These are phyloP conservation scores for Amphipyra berbera DNA, from an alignment of 2,888 invertebrate genomes.

Conservation along the genomic window DNA sequence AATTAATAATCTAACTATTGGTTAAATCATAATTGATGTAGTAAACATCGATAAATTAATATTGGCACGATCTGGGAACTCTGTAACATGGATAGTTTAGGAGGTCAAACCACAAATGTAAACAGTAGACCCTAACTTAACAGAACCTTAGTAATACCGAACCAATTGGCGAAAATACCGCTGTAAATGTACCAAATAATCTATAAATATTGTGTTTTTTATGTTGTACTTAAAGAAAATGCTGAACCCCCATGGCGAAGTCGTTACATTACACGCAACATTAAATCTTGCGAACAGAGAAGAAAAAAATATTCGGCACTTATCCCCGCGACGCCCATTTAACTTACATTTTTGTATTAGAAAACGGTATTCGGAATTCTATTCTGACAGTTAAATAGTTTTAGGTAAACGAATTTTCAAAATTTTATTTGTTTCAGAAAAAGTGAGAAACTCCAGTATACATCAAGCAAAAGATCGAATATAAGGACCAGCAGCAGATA, in stretches of 20 bases:
- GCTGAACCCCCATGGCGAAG: constrained; percentile 62
- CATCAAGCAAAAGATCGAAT: too few species aligned
- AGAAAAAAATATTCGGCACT: constrained; percentile 68
- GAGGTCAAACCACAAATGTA: not conserved
- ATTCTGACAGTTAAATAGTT: constrained; percentile 19
- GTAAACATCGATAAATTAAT: constrained; percentile 1
- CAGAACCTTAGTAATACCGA: not conserved
- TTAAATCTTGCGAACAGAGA: constrained; percentile 68
- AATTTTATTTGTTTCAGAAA: not conserved
- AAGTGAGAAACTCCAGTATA: too few species aligned
- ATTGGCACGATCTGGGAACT: too few species aligned
- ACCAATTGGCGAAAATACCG: constrained; percentile 11
- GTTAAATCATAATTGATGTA: not conserved
- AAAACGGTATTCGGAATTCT: constrained; percentile 48
- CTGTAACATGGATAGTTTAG: not conserved
- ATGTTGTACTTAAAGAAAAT: constrained; percentile 61
- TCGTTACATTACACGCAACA: constrained; percentile 76
- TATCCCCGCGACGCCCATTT: constrained; percentile 58
- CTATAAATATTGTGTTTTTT: constrained; percentile 37
- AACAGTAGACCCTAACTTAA: not conserved
- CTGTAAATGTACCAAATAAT: constrained; percentile 25
- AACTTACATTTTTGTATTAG: constrained; percentile 54
- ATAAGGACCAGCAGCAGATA: too few species aligned
- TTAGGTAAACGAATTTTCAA: not conserved
- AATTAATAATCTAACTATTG: not conserved